These are phyloP conservation scores for Rosalia funebris DNA, from an alignment of 2,888 invertebrate species.

Conservation along the genomic window DNA sequence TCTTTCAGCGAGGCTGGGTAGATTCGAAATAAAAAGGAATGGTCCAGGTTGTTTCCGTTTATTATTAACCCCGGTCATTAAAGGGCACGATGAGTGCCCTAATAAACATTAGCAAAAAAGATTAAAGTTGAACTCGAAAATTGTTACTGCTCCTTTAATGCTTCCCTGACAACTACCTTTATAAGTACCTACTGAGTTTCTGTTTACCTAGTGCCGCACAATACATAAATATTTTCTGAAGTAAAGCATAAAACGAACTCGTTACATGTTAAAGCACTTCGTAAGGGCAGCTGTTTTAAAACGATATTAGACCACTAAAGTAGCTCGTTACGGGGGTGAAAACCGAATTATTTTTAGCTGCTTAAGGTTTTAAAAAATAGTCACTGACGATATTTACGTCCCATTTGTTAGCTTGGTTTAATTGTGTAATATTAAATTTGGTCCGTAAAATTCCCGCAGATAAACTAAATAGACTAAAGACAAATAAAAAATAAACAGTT, in stretches of 20 bases:
- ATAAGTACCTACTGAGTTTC: neutral
- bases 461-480: too few relatives aligned
- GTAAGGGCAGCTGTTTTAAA: too few relatives aligned
- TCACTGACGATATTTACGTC: too few relatives aligned
- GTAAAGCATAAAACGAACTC: neutral
- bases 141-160: conserved; percentile 14
- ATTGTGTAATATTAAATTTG: too few relatives aligned
- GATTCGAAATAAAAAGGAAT: conserved; percentile 18
- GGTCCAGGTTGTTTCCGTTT: conserved; percentile 15
- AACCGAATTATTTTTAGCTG: neutral
- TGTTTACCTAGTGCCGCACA: neutral
- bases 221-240: conserved; percentile 5
- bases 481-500: too few relatives aligned
- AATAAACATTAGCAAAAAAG: conserved; percentile 19
- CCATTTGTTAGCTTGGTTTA: too few relatives aligned
- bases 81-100: conserved; percentile 1
- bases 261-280: conserved; percentile 8
- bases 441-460: too few relatives aligned
- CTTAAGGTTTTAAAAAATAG: too few relatives aligned
- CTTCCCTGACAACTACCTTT: conserved; percentile 2
- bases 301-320: neutral
- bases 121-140: conserved; percentile 25
- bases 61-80: conserved; percentile 21
- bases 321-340: neutral
- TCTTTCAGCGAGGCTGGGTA: neutral